Conservation (phyloP, 2,797 vertebrate genomes). For the Xiphorhynchus erythropygius region DNA sequence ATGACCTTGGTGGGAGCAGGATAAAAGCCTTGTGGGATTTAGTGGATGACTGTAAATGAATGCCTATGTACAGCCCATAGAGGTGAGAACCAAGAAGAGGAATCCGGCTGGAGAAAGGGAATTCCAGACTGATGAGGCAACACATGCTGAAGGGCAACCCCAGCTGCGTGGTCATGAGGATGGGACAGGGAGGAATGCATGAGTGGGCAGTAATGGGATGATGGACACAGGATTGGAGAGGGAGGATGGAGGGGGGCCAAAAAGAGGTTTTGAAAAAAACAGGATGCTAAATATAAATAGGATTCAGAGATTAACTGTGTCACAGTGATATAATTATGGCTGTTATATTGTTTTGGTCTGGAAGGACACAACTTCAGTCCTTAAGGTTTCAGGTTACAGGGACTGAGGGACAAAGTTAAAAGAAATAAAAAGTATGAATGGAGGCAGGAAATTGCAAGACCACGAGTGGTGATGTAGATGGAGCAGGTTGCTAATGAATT, state of each 20-base stretch:
- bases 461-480: background rate
- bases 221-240: conserved; percentile 9
- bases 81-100: background rate
- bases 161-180: conserved; percentile 22
- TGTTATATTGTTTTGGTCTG: background rate
- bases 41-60: background rate
- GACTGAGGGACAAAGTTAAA: background rate
- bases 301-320: conserved; percentile 10
- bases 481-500: background rate
- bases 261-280: background rate
- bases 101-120: background rate
- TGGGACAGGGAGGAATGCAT: conserved; percentile 25
- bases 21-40: background rate
- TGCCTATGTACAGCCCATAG: accelerated
- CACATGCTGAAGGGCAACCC: conserved; percentile 19
- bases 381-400: background rate
- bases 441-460: background rate
- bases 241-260: conserved; percentile 18
- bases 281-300: conserved; percentile 47
- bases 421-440: background rate
- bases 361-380: background rate
- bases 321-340: background rate
- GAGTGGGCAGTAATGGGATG: conserved; percentile 47
- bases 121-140: background rate
- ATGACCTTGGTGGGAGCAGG: background rate